Base-by-base conservation (phyloP, 1,140 invertebrate genomes). In the Diabrotica virgifera region DNA sequence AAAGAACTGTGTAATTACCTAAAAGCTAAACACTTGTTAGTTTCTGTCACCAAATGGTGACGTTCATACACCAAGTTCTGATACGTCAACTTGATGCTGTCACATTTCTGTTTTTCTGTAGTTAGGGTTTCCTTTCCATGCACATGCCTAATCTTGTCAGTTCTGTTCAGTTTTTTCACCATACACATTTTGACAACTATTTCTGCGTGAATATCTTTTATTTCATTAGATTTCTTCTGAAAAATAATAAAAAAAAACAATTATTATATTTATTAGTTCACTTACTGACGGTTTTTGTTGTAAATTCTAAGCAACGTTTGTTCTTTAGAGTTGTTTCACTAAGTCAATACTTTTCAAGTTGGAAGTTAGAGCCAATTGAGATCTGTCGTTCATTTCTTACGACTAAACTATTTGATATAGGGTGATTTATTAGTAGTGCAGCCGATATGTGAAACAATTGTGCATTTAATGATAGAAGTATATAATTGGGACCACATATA, bases 31-130 rank as follows among this genome's bases (percentile, higher is more conserved):
- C 96, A 97, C 76, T 96, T 96, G 3, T 90, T 87, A 10, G 96
- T 94, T 85, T 98, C 95, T 72, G 94, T 94, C 67, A 95, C 90
- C 2, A 98, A 82, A 83, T 98, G 94, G 77, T 93, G 90, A 9
- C 92, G 89, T 85, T 98, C 96, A 80, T 98, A 98, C 0, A 97
- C 79, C n/a, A 98, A 82, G 82, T 98, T 98, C 79, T 98, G 95
- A 61, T 96, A 83, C 71, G 94, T 90, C 14, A 98, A 80, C 82
- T 97, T 92, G 70, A 90, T 90, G 64, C 89, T 90, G 73, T 98
- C 96, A 0, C 96, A 93, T 71, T 89, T 89, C 71, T 90, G 89
- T 78, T 96, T 96, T 62, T 90, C 90, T 78, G 88, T 82, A 57
- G 86, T 84, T 5, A 92, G 82, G 13, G 86, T 85, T 81, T 97